Conservation (phyloP, 2,797 vertebrate genomes). For the Smutsia gigantea region DNA sequence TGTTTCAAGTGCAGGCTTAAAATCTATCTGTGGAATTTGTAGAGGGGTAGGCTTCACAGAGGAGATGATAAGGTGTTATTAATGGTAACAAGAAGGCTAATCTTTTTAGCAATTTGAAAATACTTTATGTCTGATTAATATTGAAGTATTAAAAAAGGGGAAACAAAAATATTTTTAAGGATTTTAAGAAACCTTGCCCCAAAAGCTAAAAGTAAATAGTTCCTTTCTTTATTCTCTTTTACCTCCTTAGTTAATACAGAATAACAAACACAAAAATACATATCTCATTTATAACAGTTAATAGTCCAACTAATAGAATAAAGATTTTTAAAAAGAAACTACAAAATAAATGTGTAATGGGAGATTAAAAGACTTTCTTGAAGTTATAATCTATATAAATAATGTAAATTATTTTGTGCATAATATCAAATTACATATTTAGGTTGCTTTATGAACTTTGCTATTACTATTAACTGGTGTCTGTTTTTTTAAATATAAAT, state of each 20-base stretch:
- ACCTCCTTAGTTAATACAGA: neutral
- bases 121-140: neutral
- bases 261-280: neutral
- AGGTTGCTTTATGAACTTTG: neutral
- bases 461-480: neutral
- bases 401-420: neutral
- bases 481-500: conserved; percentile 14
- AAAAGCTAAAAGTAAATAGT: neutral
- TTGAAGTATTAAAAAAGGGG: neutral
- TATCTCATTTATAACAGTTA: neutral
- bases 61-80: neutral
- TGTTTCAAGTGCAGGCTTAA: neutral
- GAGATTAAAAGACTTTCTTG: neutral
- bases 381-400: neutral
- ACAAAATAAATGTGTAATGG: neutral
- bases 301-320: neutral
- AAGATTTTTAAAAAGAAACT: neutral
- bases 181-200: neutral
- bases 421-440: neutral
- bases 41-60: neutral
- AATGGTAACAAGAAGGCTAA: neutral
- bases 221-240: neutral
- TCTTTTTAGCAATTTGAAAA: neutral
- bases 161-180: neutral
- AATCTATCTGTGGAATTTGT: neutral